These are phyloP conservation scores for Urechis unicinctus DNA, from an alignment of 2,888 invertebrate genomes.

Conservation along the genomic window DNA sequence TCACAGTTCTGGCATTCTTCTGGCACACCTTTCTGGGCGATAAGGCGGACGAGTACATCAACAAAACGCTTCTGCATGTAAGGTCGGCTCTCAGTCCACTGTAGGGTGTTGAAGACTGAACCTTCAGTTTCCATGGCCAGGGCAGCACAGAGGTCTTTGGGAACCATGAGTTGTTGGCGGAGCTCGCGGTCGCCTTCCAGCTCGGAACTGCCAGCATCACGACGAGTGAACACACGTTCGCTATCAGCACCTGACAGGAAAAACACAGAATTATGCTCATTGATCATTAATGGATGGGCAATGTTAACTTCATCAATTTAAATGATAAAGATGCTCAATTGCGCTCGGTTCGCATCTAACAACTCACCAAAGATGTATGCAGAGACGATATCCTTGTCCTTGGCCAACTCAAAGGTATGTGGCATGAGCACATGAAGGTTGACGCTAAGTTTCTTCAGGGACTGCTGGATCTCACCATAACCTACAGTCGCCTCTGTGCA, in stretches of 20 bases:
- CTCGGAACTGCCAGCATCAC: conserved; percentile 59
- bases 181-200: conserved; percentile 68
- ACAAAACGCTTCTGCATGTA: conserved; percentile 40
- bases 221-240: conserved; percentile 70
- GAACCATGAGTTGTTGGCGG: conserved; percentile 45
- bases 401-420: conserved; percentile 14
- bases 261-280: too few species aligned
- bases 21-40: conserved; percentile 38
- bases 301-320: not conserved
- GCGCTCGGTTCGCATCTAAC: not conserved
- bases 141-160: conserved; percentile 57
- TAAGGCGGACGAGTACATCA: conserved; percentile 44
- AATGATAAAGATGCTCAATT: not conserved
- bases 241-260: conserved; percentile 31
- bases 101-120: conserved; percentile 60
- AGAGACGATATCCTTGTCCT: conserved; percentile 9
- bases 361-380: conserved; percentile 21
- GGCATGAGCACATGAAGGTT: conserved; percentile 17
- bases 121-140: conserved; percentile 64
- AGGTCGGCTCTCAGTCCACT: conserved; percentile 22
- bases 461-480: conserved; percentile 15
- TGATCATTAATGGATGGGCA: too few species aligned
- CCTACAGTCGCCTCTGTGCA: conserved; percentile 56
- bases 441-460: conserved; percentile 15
- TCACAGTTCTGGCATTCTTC: conserved; percentile 51